These are phyloP conservation scores for Hoplostethus atlanticus DNA, from an alignment of 2,797 vertebrate species.

Conservation along the genomic window DNA sequence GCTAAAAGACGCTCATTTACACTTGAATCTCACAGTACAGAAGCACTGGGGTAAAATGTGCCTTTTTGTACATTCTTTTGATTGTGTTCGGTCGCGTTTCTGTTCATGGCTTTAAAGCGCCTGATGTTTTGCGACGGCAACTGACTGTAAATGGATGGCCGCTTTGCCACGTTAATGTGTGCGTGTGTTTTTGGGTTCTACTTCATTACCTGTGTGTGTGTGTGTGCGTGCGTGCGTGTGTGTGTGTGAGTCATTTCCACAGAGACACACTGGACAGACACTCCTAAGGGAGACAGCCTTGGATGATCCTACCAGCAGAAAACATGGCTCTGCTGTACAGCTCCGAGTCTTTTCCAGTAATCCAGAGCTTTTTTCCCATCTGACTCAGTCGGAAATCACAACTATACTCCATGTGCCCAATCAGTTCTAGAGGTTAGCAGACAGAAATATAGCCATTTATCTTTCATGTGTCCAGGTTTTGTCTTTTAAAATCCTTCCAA, in stretches of 20 bases:
- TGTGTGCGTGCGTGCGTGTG: conserved; percentile 45
- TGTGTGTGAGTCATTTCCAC: conserved; percentile 65
- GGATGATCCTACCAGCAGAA: conserved; percentile 55
- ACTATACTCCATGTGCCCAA: background rate
- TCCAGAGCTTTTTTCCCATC: background rate
- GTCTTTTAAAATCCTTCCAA: background rate
- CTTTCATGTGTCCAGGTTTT: background rate
- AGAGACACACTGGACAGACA: conserved; percentile 84
- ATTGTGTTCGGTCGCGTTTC: conserved; percentile 81
- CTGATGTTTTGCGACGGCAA: conserved; percentile 88
- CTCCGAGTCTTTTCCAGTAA: conserved; percentile 43
- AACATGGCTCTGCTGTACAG: conserved; percentile 45
- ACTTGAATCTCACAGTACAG: conserved; percentile 99
- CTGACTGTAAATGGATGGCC: conserved; percentile 86
- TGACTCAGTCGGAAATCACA: background rate
- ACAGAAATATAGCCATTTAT: background rate
- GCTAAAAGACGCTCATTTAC: conserved; percentile 90
- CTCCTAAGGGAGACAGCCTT: conserved; percentile 76
- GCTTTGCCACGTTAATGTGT: conserved; percentile 83
- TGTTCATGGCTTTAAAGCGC: conserved; percentile 94
- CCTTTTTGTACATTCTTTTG: conserved; percentile 99
- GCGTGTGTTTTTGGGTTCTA: conserved; percentile 39
- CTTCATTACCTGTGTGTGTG: conserved; percentile 46
- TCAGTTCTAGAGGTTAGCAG: background rate
- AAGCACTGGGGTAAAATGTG: conserved; percentile 99